Percentiles rank a stretch among this genome's conserved stretches.
phyloP scores from a whole-genome alignment of 1,140 invertebrate species.

The Achatina immaculata region DNA sequence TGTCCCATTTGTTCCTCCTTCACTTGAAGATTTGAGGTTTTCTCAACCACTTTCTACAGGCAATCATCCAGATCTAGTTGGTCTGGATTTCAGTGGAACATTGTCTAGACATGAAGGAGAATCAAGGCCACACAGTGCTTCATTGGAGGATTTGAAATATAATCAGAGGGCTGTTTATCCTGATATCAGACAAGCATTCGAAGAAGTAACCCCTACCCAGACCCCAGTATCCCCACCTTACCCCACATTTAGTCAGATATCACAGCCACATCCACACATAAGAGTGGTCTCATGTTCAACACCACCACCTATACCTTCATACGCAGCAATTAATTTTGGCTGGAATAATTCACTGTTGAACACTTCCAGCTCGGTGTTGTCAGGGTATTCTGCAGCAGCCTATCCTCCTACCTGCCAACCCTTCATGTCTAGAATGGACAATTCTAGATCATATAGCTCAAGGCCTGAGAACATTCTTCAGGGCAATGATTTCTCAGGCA shows the following conservation, averaged over 20 bases:
- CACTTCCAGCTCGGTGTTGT: not conserved
- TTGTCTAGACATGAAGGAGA: not conserved
- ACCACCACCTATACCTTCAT: not conserved
- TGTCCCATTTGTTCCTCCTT: not conserved
- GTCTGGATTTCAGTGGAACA: constrained; percentile 50
- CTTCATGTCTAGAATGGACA: constrained; percentile 8
- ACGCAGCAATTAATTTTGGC: no score
- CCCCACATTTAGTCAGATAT: not conserved
- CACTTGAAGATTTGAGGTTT: not conserved
- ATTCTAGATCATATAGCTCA: not conserved
- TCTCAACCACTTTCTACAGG: not conserved
- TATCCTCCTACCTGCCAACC: not conserved
- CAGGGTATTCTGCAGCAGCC: not conserved
- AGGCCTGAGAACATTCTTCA: not conserved
- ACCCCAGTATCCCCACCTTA: no score
- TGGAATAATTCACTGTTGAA: not conserved
- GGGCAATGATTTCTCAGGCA: not conserved
- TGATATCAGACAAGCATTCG: constrained; percentile 63
- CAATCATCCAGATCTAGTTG: constrained; percentile 53
- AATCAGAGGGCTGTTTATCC: constrained; percentile 52
- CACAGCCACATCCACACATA: not conserved
- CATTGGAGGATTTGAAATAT: constrained; percentile 43
- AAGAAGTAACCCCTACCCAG: constrained; percentile 38
- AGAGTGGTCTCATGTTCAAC: not conserved
- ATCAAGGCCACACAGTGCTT: constrained; percentile 35